Conservation (phyloP, 2,113 vertebrate genomes). For the Riparia riparia region DNA sequence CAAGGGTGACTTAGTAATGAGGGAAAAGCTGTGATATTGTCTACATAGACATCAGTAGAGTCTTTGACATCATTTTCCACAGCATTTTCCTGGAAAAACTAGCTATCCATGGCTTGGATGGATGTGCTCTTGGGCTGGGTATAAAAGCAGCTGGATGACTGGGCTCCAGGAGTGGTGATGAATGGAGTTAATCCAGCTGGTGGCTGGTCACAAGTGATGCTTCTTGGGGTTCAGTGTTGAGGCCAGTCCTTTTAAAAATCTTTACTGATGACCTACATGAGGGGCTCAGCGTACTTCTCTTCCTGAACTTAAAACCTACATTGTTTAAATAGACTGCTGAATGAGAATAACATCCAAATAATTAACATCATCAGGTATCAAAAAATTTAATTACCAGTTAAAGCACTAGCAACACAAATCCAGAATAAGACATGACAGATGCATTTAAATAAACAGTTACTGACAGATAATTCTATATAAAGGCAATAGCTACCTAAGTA, state of each 20-base stretch:
- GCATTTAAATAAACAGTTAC: background rate
- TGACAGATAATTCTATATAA: conserved; percentile 22
- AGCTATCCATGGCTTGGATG: background rate
- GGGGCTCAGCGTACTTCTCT: background rate
- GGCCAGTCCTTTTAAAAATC: background rate
- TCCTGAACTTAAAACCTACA: background rate
- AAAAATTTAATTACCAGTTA: background rate
- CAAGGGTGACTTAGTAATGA: background rate
- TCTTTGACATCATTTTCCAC: background rate
- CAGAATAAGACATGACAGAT: conserved; percentile 8
- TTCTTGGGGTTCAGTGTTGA: background rate
- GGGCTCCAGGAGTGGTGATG: accelerated
- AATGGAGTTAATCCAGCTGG: background rate
- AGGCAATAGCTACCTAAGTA: background rate
- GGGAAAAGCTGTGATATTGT: background rate
- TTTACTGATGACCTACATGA: background rate
- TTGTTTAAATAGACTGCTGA: background rate
- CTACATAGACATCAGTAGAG: background rate
- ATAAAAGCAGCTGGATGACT: background rate
- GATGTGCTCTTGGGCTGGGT: background rate
- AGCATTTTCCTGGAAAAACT: background rate
- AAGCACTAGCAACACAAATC: conserved; percentile 1
- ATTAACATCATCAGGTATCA: background rate
- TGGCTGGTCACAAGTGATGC: background rate
- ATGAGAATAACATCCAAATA: background rate